Evolutionary conservation across 2,888 invertebrate species (phyloP), one percentile per base, ranked within the genome.

Genomic region (Caenorhabditis panamensis): DNA sequence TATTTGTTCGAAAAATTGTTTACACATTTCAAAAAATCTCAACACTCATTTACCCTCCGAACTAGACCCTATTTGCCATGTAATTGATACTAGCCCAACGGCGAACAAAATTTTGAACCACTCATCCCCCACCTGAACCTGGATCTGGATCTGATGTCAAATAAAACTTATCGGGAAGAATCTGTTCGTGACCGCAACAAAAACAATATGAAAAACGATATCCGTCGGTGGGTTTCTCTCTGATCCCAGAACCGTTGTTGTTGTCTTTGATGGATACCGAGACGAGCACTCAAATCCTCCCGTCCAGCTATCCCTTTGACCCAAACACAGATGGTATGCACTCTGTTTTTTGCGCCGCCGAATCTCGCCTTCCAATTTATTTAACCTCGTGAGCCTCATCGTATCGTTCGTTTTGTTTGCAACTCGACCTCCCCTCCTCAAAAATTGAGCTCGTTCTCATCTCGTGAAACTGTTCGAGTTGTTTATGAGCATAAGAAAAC

Each of bases 321-420:
- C 54, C 51, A 69, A 69, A 62, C 69, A 61, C 69, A 69, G 53
- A 69, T 69, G 61, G 71, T 53, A 54, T 68, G 69, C 59, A 37
- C 71, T 71, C 62, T 44, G 11, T 62, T 71, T 62, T 73, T 73
- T 31, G 16, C 18, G 18, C 18, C 59, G 37, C 51, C 73, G 73
- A 73, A 66, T 73, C 75, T 66, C 75, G 59, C 37, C 56, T 69
- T 63, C 63, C 63, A 72, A 59, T 66, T 66, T 67, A 75, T 75
- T 75, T 75, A 75, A 66, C 75, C 66, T 75, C 75, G 75, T 75
- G 75, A 75, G 75, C 66, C 75, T 75, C 66, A 66, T 75, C 75
- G 66, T 73, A 73, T 59, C 73, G 73, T 72, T 73, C 73, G 73
- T 66, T 66, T 75, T 75, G 75, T 75, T 75, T 75, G 75, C 75